Percentiles rank a stretch among this genome's conserved stretches.
Evolutionary conservation across 1,140 invertebrate genomes (phyloP).

Genomic region (Drosophila sturtevanti): DNA sequence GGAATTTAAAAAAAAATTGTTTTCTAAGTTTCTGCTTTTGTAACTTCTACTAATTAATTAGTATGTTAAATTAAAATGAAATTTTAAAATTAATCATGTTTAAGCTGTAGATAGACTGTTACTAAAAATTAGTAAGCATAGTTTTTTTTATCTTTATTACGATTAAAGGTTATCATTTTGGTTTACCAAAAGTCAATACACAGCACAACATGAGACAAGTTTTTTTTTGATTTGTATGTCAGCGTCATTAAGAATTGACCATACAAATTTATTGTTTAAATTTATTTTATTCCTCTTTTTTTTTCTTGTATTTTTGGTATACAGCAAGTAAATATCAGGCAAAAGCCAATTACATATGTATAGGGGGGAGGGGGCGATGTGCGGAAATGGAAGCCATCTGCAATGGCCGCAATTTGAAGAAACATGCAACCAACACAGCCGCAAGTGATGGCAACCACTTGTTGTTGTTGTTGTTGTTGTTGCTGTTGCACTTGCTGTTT

Average conservation of each 20-base stretch:
- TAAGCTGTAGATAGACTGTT: too few species aligned
- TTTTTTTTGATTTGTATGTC: constrained; percentile 7
- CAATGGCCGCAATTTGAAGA: constrained; percentile 51
- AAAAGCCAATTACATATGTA: constrained; percentile 32
- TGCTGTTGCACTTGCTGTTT: constrained; percentile 20
- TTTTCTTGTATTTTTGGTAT: neutral
- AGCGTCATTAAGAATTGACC: constrained; percentile 27
- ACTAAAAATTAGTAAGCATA: too few species aligned
- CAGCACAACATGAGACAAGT: neutral
- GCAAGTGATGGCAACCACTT: constrained; percentile 24
- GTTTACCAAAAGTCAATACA: too few species aligned
- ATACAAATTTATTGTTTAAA: constrained; percentile 35
- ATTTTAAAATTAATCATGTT: too few species aligned
- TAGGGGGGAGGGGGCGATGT: neutral
- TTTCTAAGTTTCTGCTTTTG: too few species aligned
- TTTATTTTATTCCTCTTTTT: too few species aligned
- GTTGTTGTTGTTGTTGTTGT: constrained; percentile 32
- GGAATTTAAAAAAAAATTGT: too few species aligned
- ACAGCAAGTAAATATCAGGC: neutral
- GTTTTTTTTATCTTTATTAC: too few species aligned
- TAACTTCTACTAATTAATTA: too few species aligned
- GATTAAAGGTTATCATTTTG: too few species aligned
- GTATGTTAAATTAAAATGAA: too few species aligned
- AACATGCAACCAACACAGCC: constrained; percentile 30
- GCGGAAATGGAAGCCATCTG: constrained; percentile 34